Percentiles rank a stretch among this genome's conserved stretches.
These are phyloP conservation scores for Tiphia femorata DNA, from an alignment of 2,888 invertebrate genomes.

Conservation along the genomic window DNA sequence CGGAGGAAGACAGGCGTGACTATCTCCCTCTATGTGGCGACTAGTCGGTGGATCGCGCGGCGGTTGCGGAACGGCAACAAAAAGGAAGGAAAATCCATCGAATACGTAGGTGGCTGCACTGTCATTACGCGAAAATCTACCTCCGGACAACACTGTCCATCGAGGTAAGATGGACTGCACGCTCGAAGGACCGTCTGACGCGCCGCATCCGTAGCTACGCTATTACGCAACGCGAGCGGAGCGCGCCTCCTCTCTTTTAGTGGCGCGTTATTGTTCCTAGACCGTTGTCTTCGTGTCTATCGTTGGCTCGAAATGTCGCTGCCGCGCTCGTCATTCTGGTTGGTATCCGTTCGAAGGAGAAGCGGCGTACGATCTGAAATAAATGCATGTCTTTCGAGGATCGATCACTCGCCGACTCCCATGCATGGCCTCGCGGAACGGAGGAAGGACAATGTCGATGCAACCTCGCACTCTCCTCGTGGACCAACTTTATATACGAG, in stretches of 20 bases:
- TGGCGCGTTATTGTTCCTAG: slow-evolving; percentile 40
- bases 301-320: slow-evolving; percentile 40
- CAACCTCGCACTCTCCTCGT: too few relatives aligned
- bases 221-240: slow-evolving; percentile 55
- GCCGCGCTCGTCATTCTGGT: slow-evolving; percentile 24
- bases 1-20: slow-evolving; percentile 34
- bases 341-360: too few relatives aligned
- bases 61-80: slow-evolving; percentile 17
- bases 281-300: slow-evolving; percentile 31
- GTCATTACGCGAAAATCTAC: slow-evolving; percentile 35
- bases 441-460: too few relatives aligned
- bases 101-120: slow-evolving; percentile 33
- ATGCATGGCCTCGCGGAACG: too few relatives aligned
- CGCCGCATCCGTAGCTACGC: slow-evolving; percentile 51
- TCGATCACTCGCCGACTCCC: too few relatives aligned
- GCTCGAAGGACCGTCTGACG: slow-evolving; percentile 53
- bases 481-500: slow-evolving; percentile 35
- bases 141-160: slow-evolving; percentile 19
- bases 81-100: slow-evolving; percentile 36
- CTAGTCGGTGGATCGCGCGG: slow-evolving; percentile 6
- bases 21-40: slow-evolving; percentile 13
- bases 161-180: slow-evolving; percentile 45
- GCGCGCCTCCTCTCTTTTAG: slow-evolving; percentile 34
- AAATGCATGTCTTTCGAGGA: too few relatives aligned
- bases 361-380: too few relatives aligned